Percentiles rank a stretch among this genome's conserved stretches.
Evolutionary conservation across 1,140 invertebrate genomes (phyloP).

Genomic region (Aethina tumida): DNA sequence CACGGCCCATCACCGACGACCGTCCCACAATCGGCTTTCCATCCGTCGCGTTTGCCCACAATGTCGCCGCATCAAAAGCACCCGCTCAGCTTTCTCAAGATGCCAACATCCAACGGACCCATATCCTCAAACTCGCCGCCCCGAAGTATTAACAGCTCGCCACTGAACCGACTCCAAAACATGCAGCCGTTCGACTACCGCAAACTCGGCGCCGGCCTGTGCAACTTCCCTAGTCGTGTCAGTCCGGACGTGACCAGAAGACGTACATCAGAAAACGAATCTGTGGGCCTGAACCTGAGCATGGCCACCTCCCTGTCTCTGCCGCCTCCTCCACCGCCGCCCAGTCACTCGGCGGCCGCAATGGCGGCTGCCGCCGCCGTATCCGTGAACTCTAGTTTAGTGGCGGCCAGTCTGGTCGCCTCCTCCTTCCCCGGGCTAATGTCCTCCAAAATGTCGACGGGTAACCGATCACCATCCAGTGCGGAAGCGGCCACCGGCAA

Average conservation of each 20-base stretch:
- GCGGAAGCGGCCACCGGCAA: conserved; percentile 34
- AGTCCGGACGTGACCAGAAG: conserved; percentile 36
- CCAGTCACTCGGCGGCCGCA: conserved; percentile 40
- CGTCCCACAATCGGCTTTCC: conserved; percentile 40
- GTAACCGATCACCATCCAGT: conserved; percentile 36
- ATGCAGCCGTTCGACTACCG: conserved; percentile 94
- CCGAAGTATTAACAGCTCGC: conserved; percentile 49
- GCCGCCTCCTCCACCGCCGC: conserved; percentile 47
- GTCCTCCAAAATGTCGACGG: conserved; percentile 28
- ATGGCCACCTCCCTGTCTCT: conserved; percentile 50
- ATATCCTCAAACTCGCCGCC: conserved; percentile 34
- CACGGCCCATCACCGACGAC: conserved; percentile 49
- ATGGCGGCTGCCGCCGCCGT: conserved; percentile 46
- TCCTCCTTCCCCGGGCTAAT: conserved; percentile 35
- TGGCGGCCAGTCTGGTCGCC: conserved; percentile 37
- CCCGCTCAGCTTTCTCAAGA: conserved; percentile 30
- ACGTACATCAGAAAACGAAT: conserved; percentile 40
- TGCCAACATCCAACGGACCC: conserved; percentile 28
- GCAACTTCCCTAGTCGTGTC: conserved; percentile 31
- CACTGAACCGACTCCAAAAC: conserved; percentile 79
- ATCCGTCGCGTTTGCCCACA: conserved; percentile 36
- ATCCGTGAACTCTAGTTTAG: conserved; percentile 35
- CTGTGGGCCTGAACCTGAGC: conserved; percentile 47
- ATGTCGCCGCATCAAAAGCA: conserved; percentile 43
- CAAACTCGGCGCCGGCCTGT: conserved; percentile 52